phyloP scores from a whole-genome alignment of 1,140 invertebrate genomes.

The Cataglyphis hispanica region DNA sequence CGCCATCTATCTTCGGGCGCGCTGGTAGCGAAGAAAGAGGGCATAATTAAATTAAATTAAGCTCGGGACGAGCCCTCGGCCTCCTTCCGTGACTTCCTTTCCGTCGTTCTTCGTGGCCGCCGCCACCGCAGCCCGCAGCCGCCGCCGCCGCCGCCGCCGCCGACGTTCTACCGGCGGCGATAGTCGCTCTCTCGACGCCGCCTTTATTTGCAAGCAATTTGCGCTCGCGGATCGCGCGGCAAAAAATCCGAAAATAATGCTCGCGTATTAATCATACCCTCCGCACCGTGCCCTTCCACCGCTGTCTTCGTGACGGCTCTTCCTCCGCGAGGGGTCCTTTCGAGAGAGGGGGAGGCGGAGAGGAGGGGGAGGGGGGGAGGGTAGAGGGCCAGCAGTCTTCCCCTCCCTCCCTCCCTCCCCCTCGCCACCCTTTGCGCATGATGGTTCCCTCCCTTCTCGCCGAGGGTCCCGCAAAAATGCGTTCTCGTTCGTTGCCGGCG shows the following conservation, averaged over 20 bases:
- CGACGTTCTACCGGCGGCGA: constrained; percentile 70
- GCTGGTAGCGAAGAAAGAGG: constrained; percentile 78
- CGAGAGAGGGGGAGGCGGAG: constrained; percentile 36
- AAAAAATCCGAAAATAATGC: constrained; percentile 85
- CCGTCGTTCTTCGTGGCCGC: constrained; percentile 2
- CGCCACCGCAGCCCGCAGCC: too few species aligned
- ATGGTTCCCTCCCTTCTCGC: neutral
- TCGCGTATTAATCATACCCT: constrained; percentile 83
- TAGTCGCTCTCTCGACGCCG: constrained; percentile 69
- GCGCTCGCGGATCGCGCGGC: constrained; percentile 75
- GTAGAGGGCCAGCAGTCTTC: neutral
- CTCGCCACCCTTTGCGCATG: neutral
- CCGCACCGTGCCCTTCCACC: constrained; percentile 53
- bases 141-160: too few species aligned
- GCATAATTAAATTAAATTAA: constrained; percentile 83
- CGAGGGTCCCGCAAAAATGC: constrained; percentile 36
- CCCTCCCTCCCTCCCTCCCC: too few species aligned
- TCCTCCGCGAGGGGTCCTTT: constrained; percentile 57
- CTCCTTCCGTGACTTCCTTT: constrained; percentile 59
- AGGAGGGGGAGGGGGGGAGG: constrained; percentile 39
- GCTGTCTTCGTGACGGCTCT: constrained; percentile 68
- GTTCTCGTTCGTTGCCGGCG: constrained; percentile 45
- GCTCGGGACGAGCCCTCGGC: constrained; percentile 61
- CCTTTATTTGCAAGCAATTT: constrained; percentile 85
- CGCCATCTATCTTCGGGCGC: constrained; percentile 78